Evolutionary conservation across 2,888 invertebrate genomes (phyloP).

Genomic region (Chironomus tentans): DNA sequence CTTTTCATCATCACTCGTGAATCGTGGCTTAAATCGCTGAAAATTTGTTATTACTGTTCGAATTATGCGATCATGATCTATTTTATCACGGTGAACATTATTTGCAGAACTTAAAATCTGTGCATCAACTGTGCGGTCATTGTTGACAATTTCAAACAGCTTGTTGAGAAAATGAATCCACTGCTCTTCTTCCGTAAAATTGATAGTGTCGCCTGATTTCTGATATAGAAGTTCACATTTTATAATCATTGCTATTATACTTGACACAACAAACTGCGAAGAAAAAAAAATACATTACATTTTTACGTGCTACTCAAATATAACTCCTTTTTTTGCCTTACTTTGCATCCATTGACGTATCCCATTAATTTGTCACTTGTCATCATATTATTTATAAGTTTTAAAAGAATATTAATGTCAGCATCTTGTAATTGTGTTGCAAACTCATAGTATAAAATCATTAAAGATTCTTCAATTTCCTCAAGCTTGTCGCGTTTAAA

Average conservation of each 20-base stretch:
- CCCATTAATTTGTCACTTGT: conserved; percentile 37
- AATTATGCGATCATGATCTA: conserved; percentile 7
- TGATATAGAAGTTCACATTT: conserved; percentile 14
- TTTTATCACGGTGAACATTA: conserved; percentile 18
- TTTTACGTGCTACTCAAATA: not conserved
- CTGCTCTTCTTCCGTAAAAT: conserved; percentile 8
- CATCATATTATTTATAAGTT: conserved; percentile 36
- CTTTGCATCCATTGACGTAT: conserved; percentile 40
- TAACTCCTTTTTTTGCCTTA: conserved; percentile 31
- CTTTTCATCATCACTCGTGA: conserved; percentile 11
- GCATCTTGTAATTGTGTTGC: conserved; percentile 38
- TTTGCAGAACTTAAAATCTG: conserved; percentile 15
- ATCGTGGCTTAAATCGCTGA: conserved; percentile 6
- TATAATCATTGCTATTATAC: conserved; percentile 21
- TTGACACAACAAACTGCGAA: conserved; percentile 17
- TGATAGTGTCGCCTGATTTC: conserved; percentile 10
- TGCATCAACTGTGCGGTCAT: conserved; percentile 17
- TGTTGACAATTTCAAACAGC: conserved; percentile 14
- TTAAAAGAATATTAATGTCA: conserved; percentile 37
- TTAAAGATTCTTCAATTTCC: conserved; percentile 38
- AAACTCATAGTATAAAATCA: conserved; percentile 40
- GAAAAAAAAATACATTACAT: not conserved
- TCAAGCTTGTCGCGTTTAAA: conserved; percentile 40
- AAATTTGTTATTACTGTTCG: conserved; percentile 9
- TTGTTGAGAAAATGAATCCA: conserved; percentile 20